These are phyloP conservation scores for Dicrostonyx torquatus DNA, from an alignment of 2,797 vertebrate genomes.

Conservation along the genomic window DNA sequence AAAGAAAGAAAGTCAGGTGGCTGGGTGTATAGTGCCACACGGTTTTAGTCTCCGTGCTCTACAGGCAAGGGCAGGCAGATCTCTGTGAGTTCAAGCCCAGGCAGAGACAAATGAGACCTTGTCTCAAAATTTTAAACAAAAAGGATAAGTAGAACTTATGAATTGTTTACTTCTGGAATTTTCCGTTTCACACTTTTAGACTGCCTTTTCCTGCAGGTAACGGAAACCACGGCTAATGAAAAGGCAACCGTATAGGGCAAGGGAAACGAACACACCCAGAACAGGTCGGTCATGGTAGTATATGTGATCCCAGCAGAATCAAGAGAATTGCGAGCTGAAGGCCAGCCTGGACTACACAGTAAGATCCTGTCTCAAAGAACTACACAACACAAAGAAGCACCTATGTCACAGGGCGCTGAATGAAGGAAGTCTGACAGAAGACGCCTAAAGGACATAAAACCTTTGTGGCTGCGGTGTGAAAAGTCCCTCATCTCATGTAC, in stretches of 20 bases:
- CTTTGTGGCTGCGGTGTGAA: not conserved
- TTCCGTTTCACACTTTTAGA: not conserved
- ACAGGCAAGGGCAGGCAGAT: not conserved
- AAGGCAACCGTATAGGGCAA: not conserved
- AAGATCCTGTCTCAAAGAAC: not conserved
- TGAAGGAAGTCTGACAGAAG: not conserved
- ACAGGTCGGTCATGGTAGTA: too few species aligned
- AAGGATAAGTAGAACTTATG: not conserved
- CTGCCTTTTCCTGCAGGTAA: not conserved
- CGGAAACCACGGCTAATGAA: not conserved
- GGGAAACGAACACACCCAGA: not conserved
- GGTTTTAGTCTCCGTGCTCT: not conserved
- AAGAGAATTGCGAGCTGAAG: not conserved
- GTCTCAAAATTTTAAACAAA: not conserved
- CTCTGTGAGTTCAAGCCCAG: not conserved
- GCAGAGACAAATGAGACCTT: not conserved
- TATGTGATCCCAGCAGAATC: not conserved
- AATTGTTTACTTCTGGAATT: not conserved
- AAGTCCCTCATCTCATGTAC: not conserved
- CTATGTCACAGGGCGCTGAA: not conserved
- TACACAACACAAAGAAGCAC: not conserved
- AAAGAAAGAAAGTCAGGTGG: not conserved
- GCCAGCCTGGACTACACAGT: not conserved
- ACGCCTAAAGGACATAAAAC: not conserved
- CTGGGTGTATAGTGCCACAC: too few species aligned